A percentile compares a stretch with the other conserved stretches of the same genome.
These are phyloP conservation scores for Trimorus sp. DNA, from an alignment of 2,888 invertebrate genomes.

Conservation along the genomic window DNA sequence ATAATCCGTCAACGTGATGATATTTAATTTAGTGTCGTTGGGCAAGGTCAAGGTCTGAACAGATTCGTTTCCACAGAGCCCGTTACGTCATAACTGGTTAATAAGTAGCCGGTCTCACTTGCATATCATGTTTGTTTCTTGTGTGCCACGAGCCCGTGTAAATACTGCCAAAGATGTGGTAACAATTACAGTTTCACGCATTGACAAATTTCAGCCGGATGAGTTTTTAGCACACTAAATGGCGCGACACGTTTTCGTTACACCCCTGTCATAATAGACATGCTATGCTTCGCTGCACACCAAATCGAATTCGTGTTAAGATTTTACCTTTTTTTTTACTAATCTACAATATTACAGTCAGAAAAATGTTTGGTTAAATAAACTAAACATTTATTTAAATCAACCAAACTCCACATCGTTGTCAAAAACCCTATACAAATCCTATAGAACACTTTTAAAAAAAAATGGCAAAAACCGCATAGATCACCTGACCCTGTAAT, in stretches of 20 bases:
- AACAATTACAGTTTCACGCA: conserved; percentile 44
- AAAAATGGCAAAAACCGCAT: too few relatives aligned
- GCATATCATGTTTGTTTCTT: conserved; percentile 52
- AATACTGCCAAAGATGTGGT: conserved; percentile 46
- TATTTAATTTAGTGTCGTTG: conserved; percentile 72
- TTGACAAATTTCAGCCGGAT: conserved; percentile 34
- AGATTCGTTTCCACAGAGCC: conserved; percentile 55
- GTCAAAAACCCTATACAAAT: too few relatives aligned
- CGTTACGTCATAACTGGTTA: conserved; percentile 73
- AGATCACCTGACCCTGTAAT: too few relatives aligned
- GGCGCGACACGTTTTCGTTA: conserved; percentile 9
- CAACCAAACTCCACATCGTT: too few relatives aligned
- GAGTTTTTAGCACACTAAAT: background rate
- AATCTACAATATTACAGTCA: too few relatives aligned
- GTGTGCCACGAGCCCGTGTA: conserved; percentile 55
- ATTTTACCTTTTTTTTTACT: too few relatives aligned
- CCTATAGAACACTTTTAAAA: too few relatives aligned
- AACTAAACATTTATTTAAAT: too few relatives aligned
- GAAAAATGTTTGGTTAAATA: too few relatives aligned
- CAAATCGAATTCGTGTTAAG: too few relatives aligned
- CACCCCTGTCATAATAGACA: conserved; percentile 1
- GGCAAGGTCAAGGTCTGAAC: conserved; percentile 74
- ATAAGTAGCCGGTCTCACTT: conserved; percentile 53
- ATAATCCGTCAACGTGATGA: conserved; percentile 24
- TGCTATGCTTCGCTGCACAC: background rate